Base-by-base conservation (phyloP, 2,888 invertebrate species). In the Melikaiella ostensackeni region DNA sequence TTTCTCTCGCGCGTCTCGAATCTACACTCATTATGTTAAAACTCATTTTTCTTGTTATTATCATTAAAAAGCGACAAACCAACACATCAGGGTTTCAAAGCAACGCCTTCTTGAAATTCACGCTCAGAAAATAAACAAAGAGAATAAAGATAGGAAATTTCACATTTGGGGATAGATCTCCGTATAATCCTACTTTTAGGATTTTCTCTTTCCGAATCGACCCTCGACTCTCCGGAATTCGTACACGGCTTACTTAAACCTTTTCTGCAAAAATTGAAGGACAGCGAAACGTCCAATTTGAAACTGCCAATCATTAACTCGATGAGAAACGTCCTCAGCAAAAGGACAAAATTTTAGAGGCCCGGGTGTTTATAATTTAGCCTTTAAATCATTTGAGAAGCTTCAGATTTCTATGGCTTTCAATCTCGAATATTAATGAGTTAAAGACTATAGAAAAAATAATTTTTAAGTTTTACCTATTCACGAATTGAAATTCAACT, bases 221-320 rank as follows among this genome's bases (percentile, higher is more conserved):
- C 46, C 42, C 35, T 64, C 30, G 30, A 55, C 64, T 35, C 63
- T 50, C 30, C 24, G n/a, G 30, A 33, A 55, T 64, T 46, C 24
- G 21, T 42, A 19, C 50, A 63, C 70, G 50, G 76, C 70, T 76
- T 70, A 76, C 76, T 76, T 76, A 76, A 76, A 59, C 30, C 27
- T 35, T 57, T 64, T 55, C 27, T 55, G 21, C n/a, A 30, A 24
- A 46, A 21, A 46, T 50, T 50, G 33, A 85, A 85, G 88, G 87
- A 87, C 86, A 84, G 82, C 80, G 79, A 85, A 85, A 84, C 84
- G 88, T 89, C 87, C 86, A 87, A 86, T 86, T 84, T 86, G 83
- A 75, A 84, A 88, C 87, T 89, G 88, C 88, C 88, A 88, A 83
- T 80, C 82, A 82, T 83, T 77, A 73, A 77, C 27, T 63, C 19